Base-by-base conservation (phyloP, 2,888 invertebrate genomes). In the Nomada flava region DNA sequence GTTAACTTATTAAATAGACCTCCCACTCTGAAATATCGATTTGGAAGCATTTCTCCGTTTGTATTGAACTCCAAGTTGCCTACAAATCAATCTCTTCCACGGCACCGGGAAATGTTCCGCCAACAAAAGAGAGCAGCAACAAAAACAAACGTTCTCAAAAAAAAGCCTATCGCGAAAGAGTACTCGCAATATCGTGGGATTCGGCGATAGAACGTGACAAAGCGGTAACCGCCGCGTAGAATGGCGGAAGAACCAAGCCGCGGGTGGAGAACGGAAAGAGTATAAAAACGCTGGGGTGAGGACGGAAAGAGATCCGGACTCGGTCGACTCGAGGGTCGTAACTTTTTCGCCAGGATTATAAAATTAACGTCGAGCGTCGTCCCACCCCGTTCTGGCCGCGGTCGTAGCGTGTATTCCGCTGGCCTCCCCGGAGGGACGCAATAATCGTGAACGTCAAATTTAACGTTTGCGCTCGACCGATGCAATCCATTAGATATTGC, bases 401-500 rank as follows among this genome's bases (percentile, higher is more conserved):
- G 62, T 67, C 77, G 60, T 2, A 11, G 59, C 68, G 60, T 47
- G 72, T 73, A 75, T 75, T 55, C 63, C 70, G 65, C 42, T 55
- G 53, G 63, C 76, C 79, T 78, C 88, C 84, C 89, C 84, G 82
- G 88, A 83, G 88, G 84, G 84, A 79, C 81, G 91, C 92, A 93
- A 93, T 93, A 93, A 93, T 93, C 93, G 93, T 93, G 92, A 93
- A 93, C 92, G 93, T 93, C 91, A 92, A 93, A 93, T 93, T 93
- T 93, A 93, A 93, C 92, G 92, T 90, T 88, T 88, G 89, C 90
- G 89, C 88, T 90, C 89, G 88, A 84, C 86, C 90, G 88, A 92
- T 92, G 92, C 93, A 93, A 93, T 93, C 93, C 93, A 93, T 93
- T 93, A 93, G 93, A 93, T 93, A 93, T 93, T 90, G 93, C 92